Conservation (phyloP, 2,113 vertebrate species). For the Gasterosteus aculeatus region DNA sequence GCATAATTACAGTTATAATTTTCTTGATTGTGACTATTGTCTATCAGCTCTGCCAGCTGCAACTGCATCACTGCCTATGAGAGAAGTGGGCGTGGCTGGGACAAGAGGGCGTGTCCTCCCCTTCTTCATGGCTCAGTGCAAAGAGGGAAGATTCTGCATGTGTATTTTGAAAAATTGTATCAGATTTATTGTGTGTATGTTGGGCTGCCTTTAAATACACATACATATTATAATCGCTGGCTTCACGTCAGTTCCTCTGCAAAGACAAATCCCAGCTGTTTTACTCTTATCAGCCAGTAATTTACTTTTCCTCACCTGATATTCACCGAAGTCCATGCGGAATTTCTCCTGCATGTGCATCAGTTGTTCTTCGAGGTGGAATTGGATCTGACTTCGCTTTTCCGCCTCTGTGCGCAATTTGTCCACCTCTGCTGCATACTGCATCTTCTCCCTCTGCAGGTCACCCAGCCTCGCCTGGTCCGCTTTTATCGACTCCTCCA, state of each 20-base stretch:
- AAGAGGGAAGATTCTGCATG: background rate
- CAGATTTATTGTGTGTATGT: background rate
- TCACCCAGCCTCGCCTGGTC: conserved; percentile 80
- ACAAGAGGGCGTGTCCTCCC: conserved; percentile 29
- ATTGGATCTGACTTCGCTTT: conserved; percentile 82
- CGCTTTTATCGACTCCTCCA: conserved; percentile 83
- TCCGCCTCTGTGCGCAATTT: conserved; percentile 80
- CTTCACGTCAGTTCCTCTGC: background rate
- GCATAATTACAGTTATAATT: background rate
- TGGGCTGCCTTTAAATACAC: background rate
- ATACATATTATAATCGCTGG: background rate
- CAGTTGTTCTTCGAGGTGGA: conserved; percentile 85
- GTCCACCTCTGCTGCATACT: conserved; percentile 81
- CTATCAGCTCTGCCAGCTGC: conserved; percentile 17
- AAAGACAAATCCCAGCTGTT: background rate
- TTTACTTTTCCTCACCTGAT: conserved; percentile 82
- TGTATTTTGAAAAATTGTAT: background rate
- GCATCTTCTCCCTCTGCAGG: conserved; percentile 83
- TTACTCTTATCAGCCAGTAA: background rate
- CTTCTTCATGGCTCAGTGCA: background rate
- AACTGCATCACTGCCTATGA: conserved; percentile 25
- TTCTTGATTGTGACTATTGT: background rate
- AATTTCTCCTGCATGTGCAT: conserved; percentile 83
- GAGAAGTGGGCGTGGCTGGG: conserved; percentile 72
- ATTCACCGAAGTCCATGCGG: conserved; percentile 78